Evolutionary conservation across 2,797 vertebrate species (phyloP).

Genomic region (Sebastes goodei): DNA sequence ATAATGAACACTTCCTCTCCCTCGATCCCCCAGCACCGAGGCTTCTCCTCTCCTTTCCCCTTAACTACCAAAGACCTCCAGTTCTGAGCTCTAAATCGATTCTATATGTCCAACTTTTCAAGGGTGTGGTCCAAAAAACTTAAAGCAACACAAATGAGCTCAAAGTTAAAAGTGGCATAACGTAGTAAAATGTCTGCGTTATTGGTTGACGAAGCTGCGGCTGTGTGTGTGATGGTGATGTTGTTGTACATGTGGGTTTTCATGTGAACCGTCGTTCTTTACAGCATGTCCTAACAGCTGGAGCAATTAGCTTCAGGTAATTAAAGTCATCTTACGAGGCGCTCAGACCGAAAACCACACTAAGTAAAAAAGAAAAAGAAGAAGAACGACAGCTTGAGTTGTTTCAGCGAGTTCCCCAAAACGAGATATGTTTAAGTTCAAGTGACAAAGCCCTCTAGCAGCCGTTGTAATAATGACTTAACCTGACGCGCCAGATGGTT

Average conservation of each 20-base stretch:
- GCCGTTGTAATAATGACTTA: too few relatives aligned
- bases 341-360: background rate
- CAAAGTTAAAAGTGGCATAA: background rate
- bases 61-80: background rate
- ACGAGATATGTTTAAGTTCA: too few relatives aligned
- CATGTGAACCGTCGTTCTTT: too few relatives aligned
- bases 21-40: conserved; percentile 11
- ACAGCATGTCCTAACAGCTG: background rate
- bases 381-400: too few relatives aligned
- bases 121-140: background rate
- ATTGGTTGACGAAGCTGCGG: background rate
- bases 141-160: background rate
- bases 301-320: background rate
- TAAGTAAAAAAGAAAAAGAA: too few relatives aligned
- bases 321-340: background rate
- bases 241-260: background rate
- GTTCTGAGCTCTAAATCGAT: too few relatives aligned
- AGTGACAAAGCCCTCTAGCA: too few relatives aligned
- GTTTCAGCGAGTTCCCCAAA: too few relatives aligned
- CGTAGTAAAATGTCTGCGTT: background rate
- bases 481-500: too few relatives aligned
- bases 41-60: background rate
- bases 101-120: background rate
- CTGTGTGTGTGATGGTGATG: background rate
- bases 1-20: conserved; percentile 26